Percentiles rank a stretch among this genome's conserved stretches.
Conservation (phyloP, 2,797 vertebrate genomes). For the Hapalemur alaotrensis region DNA sequence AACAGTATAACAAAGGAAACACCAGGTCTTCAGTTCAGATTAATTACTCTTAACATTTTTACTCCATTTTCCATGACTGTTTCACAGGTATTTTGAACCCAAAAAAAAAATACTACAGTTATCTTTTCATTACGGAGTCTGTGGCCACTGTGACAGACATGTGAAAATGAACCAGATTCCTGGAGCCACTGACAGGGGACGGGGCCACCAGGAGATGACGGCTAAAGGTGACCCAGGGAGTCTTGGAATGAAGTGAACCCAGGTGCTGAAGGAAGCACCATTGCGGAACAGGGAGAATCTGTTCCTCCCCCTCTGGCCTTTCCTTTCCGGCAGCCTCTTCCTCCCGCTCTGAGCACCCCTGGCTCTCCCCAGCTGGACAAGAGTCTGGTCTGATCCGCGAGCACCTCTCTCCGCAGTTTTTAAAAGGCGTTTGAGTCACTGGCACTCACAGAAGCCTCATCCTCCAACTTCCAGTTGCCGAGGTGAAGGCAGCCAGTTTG, state of each 20-base stretch:
- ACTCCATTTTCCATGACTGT: background rate
- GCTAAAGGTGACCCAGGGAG: background rate
- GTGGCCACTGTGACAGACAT: background rate
- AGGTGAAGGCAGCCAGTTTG: background rate
- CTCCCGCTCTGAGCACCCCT: background rate
- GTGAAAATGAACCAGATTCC: background rate
- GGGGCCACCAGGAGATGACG: background rate
- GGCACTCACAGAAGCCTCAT: background rate
- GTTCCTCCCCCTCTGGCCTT: background rate
- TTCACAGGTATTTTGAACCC: background rate
- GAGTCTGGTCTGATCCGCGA: background rate
- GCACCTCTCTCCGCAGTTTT: background rate
- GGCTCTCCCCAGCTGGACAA: background rate
- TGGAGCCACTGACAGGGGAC: background rate
- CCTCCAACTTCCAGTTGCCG: background rate
- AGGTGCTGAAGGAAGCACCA: background rate
- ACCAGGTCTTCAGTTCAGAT: background rate
- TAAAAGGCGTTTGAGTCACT: background rate
- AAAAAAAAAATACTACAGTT: background rate
- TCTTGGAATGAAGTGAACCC: background rate
- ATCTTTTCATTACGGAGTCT: background rate
- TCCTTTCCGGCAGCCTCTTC: background rate
- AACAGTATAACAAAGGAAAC: background rate
- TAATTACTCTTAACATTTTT: slow-evolving; percentile 18
- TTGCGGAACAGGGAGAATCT: background rate